Evolutionary conservation across 1,140 invertebrate genomes (phyloP).

Genomic region (Mycetomoellerius zeteki): DNA sequence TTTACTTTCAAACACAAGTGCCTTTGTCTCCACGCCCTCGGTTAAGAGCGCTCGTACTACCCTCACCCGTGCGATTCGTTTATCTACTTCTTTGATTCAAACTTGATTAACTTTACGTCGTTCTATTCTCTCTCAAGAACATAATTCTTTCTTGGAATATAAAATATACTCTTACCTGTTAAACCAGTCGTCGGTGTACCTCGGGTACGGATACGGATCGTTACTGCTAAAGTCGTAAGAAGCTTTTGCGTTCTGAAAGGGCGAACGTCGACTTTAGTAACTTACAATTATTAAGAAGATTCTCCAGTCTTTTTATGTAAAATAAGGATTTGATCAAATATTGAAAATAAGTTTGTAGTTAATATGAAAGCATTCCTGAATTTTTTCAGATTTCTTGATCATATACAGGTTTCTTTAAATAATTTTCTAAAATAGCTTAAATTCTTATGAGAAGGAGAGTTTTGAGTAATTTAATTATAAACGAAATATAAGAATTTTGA

Average conservation of each 20-base stretch:
- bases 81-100: not conserved
- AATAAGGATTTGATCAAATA: too few species aligned
- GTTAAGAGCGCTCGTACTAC: not conserved
- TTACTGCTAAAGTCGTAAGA: constrained; percentile 99
- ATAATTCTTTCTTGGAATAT: not conserved
- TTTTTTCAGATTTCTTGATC: too few species aligned
- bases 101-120: not conserved
- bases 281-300: not conserved
- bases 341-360: too few species aligned
- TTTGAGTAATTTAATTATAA: too few species aligned
- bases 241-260: constrained; percentile 96
- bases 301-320: too few species aligned
- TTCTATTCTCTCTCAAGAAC: not conserved
- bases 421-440: too few species aligned
- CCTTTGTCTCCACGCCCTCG: constrained; percentile 19
- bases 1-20: not conserved
- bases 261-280: not conserved
- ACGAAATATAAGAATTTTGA: too few species aligned
- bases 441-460: too few species aligned
- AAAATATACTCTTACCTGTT: constrained; percentile 92
- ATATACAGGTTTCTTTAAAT: too few species aligned
- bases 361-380: too few species aligned
- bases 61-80: not conserved
- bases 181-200: constrained; percentile 99
- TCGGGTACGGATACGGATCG: constrained; percentile 98